phyloP scores from a whole-genome alignment of 2,797 vertebrate genomes.

The Microhierax caerulescens region DNA sequence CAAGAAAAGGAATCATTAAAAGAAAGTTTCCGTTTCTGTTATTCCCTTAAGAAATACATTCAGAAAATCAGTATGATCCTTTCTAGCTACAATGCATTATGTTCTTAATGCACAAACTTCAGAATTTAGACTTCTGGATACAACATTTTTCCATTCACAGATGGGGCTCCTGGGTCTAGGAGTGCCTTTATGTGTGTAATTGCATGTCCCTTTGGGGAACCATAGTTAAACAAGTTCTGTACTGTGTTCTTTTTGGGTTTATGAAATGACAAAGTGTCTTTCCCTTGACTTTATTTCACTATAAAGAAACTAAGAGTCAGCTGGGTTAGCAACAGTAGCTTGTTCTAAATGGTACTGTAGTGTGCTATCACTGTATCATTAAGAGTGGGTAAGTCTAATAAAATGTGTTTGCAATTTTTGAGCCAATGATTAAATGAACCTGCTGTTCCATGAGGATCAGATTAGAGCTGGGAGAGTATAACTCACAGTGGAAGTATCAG shows the following conservation, averaged over 20 bases:
- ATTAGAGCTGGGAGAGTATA: constrained; percentile 16
- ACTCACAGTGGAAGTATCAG: constrained; percentile 31
- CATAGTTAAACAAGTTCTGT: background rate
- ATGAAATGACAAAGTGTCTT: background rate
- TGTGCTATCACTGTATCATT: background rate
- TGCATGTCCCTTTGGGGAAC: background rate
- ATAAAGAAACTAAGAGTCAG: background rate
- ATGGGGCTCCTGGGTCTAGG: background rate
- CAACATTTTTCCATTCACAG: background rate
- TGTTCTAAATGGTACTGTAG: background rate
- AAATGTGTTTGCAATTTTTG: constrained; percentile 30
- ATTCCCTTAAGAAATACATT: background rate
- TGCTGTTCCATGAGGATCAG: constrained; percentile 44
- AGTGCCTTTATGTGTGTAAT: background rate
- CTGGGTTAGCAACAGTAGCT: background rate
- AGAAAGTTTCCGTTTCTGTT: background rate
- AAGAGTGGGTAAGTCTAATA: constrained; percentile 41
- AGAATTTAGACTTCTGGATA: background rate
- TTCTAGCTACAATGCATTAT: background rate
- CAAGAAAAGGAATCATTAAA: fast-evolving
- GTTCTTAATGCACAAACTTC: background rate
- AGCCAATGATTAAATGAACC: constrained; percentile 51
- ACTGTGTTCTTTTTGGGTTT: background rate
- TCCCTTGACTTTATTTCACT: background rate
- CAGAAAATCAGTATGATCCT: background rate